Conservation (phyloP, 1,140 invertebrate species). For the Drosophila quadrilineata region DNA sequence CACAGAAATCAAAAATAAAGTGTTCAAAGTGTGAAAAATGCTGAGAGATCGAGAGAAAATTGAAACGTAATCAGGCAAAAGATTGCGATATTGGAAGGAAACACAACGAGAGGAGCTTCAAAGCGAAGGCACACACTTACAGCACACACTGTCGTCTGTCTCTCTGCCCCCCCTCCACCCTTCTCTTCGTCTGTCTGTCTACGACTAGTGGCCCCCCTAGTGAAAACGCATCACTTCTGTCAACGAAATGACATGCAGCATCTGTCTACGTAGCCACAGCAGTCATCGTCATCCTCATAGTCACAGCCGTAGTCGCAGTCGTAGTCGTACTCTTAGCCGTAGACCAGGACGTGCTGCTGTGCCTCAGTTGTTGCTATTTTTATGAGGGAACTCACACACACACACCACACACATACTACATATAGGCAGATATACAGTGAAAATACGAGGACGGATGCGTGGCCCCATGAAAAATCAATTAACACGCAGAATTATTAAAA, state of each 20-base stretch:
- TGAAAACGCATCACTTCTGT: slow-evolving; percentile 67
- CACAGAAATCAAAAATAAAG: slow-evolving; percentile 20
- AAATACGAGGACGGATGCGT: slow-evolving; percentile 68
- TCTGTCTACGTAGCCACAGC: slow-evolving; percentile 74
- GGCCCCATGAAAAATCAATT: slow-evolving; percentile 80
- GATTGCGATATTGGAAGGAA: slow-evolving; percentile 32
- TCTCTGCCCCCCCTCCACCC: slow-evolving; percentile 20
- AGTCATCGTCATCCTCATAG: too few species aligned
- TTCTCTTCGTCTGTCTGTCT: slow-evolving; percentile 5
- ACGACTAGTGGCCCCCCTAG: slow-evolving; percentile 25
- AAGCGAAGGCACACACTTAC: too few species aligned
- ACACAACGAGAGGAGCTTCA: slow-evolving; percentile 40
- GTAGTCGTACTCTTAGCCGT: slow-evolving; percentile 29
- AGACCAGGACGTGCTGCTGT: slow-evolving; percentile 72
- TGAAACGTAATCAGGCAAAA: slow-evolving; percentile 76
- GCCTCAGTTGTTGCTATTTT: slow-evolving; percentile 72
- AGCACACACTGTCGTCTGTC: too few species aligned
- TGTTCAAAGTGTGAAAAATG: slow-evolving; percentile 54
- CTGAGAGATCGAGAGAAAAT: slow-evolving; percentile 50
- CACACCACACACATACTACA: slow-evolving; percentile 16
- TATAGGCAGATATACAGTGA: slow-evolving; percentile 8
- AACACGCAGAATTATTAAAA: slow-evolving; percentile 80
- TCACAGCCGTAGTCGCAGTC: too few species aligned
- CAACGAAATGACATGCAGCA: slow-evolving; percentile 77
- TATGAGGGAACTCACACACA: slow-evolving; percentile 52